Base-by-base conservation (phyloP, 2,113 vertebrate species). In the Lycaon pictus region DNA sequence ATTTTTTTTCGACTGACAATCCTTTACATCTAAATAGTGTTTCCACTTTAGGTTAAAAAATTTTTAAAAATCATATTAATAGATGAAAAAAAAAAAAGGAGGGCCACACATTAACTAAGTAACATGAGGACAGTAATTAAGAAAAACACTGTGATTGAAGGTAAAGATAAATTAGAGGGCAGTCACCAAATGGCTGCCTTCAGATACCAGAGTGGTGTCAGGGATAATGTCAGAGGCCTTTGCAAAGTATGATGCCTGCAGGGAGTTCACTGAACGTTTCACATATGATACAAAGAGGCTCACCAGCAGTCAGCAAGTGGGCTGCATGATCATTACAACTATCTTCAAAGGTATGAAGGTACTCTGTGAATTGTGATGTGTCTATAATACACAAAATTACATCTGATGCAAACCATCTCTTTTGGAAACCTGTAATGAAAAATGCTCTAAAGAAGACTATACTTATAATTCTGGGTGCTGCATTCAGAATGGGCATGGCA, bases 121-220 rank as follows among this genome's bases (percentile, higher is more conserved):
- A 98, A 88, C 71, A 48, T 51, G 58, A 65, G 55, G 97, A 63
- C 7, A 7, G 87, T 63, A 92, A 81, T 97, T 93, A 97, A 96
- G 55, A 91, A 93, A 97, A 97, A 88, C 1, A 35, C 48, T 95
- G 88, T 96, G 69, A 93, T 58, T 98, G 93, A 97, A 93, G 80
- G 4, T 86, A 84, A 87, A 94, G 51, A 85, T 83, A 91, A 98
- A 98, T 98, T 97, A 98, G 95, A 98, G 97, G 88, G 97, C 93
- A 43, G n/a, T 69, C 87, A 95, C 93, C 62, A 88, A 97, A 93
- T 94, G n/a, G 87, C 96, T 98, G 89, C 98, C 97, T 98, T 96
- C 90, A 96, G 90, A 92, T 8, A 76, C 0, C 0, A 92, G 80
- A 87, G 81, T 86, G 86, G 56, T 95, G 82, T 97, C 96, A 96